Evolutionary conservation across 2,797 vertebrate species (phyloP), one percentile per base, ranked within the genome.

Genomic region (Eremophila alpestris): DNA sequence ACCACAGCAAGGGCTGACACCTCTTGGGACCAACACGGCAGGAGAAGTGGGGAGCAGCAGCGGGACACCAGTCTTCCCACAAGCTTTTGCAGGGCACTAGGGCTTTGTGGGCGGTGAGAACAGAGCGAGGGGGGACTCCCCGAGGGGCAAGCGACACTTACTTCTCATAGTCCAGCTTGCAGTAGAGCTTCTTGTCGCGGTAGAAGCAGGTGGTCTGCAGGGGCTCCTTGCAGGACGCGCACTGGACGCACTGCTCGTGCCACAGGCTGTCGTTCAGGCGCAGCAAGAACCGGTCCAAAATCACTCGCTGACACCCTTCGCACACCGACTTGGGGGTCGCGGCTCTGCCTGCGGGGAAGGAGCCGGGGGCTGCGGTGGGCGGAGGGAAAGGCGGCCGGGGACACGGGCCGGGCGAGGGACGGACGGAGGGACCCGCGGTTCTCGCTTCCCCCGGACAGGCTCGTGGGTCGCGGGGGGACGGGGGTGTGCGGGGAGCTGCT

Each of bases 161-260:
- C 99, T 98, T 98, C 52, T 98, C 98, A 6, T 99, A 99, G 98
- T 99, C 98, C 52, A 95, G 97, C 84, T 98, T 99, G 98, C 99
- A 99, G 98, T 99, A 99, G 76, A 99, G 98, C 96, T 99, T 99
- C 97, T 98, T 98, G 96, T 99, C 98, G 38, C 99, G 98, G 94
- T 99, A 98, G 97, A 99, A 99, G 98, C 99, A 99, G 96, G 98
- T 99, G 97, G 97, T 98, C 78, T 97, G 97, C 93, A 99, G 98
- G 68, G 98, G 98, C 90, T 99, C 98, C 76, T 98, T 98, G 97
- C 99, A 99, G 89, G 98, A 98, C 7, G 97, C 94, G 96, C 99
- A 99, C 85, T 98, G 98, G 94, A 99, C 98, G 34, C 99, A 99
- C 86, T 96, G 98, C 93, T 99, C 99, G 0, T 99, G 99, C 99